phyloP scores from a whole-genome alignment of 2,113 vertebrate genomes.

The Pogona vitticeps region DNA sequence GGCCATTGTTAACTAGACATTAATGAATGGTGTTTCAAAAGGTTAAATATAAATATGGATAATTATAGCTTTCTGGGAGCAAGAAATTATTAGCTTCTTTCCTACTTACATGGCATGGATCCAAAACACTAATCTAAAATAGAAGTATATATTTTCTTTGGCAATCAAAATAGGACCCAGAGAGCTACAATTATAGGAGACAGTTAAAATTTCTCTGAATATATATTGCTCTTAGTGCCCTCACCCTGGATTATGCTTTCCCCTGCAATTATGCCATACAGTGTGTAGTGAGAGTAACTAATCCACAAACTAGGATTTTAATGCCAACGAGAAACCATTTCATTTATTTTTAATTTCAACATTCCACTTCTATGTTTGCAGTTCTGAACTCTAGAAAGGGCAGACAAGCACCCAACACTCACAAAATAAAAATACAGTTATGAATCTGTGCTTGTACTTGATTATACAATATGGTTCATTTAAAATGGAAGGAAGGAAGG shows the following conservation, averaged over 20 bases:
- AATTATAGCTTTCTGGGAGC: constrained; percentile 71
- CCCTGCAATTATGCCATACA: background rate
- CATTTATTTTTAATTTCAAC: constrained; percentile 40
- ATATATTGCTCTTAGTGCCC: constrained; percentile 30
- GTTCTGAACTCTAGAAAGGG: background rate
- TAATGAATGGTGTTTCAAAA: constrained; percentile 72
- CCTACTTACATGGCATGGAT: constrained; percentile 46
- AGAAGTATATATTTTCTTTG: constrained; percentile 61
- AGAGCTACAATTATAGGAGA: constrained; percentile 47
- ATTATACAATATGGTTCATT: no score
- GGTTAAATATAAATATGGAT: constrained; percentile 74
- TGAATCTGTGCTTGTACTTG: no score
- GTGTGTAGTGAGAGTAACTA: constrained; percentile 10
- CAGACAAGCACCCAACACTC: background rate
- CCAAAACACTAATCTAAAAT: constrained; percentile 66
- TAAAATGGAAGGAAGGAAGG: no score
- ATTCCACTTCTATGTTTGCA: constrained; percentile 8
- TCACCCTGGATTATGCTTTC: constrained; percentile 22
- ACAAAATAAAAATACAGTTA: no score
- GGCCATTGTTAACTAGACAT: constrained; percentile 52
- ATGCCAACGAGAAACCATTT: constrained; percentile 27
- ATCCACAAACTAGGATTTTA: constrained; percentile 49
- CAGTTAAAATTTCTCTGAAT: constrained; percentile 52
- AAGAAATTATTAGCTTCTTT: constrained; percentile 71
- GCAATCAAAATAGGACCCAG: constrained; percentile 51